phyloP scores from a whole-genome alignment of 2,888 invertebrate genomes.

The Heliconius ismenius region DNA sequence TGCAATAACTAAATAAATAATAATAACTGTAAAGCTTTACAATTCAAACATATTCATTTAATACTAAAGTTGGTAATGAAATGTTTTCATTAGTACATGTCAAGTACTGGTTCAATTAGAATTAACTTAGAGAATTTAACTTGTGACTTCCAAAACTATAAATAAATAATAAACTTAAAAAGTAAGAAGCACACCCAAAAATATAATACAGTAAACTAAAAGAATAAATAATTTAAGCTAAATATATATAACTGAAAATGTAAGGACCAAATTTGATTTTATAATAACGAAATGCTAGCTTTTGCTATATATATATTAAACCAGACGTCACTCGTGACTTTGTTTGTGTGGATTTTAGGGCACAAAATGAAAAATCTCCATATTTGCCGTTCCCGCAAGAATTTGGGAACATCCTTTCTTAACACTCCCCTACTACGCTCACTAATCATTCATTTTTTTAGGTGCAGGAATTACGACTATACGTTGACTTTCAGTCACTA shows the following conservation, averaged over 20 bases:
- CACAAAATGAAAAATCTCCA: background rate
- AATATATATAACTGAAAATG: background rate
- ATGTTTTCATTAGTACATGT: background rate
- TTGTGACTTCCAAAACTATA: background rate
- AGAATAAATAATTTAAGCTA: background rate
- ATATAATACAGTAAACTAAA: background rate
- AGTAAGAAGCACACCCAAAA: background rate
- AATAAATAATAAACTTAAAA: background rate
- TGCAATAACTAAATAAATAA: too few species aligned
- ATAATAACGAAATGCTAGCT: slow-evolving; percentile 23
- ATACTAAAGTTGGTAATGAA: background rate
- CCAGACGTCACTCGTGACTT: background rate
- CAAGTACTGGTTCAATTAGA: background rate
- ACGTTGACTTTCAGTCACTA: too few species aligned
- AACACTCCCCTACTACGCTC: too few species aligned
- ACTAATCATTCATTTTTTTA: too few species aligned
- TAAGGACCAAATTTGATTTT: background rate
- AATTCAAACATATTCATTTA: background rate
- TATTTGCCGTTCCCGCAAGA: background rate
- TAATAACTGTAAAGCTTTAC: background rate
- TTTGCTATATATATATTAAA: background rate
- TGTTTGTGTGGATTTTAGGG: background rate
- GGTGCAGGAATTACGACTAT: too few species aligned
- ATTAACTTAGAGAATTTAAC: background rate
- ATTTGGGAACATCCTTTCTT: background rate